Evolutionary conservation across 2,797 vertebrate genomes (phyloP), one percentile per base, ranked within the genome.

Genomic region (Lacerta viridis): DNA sequence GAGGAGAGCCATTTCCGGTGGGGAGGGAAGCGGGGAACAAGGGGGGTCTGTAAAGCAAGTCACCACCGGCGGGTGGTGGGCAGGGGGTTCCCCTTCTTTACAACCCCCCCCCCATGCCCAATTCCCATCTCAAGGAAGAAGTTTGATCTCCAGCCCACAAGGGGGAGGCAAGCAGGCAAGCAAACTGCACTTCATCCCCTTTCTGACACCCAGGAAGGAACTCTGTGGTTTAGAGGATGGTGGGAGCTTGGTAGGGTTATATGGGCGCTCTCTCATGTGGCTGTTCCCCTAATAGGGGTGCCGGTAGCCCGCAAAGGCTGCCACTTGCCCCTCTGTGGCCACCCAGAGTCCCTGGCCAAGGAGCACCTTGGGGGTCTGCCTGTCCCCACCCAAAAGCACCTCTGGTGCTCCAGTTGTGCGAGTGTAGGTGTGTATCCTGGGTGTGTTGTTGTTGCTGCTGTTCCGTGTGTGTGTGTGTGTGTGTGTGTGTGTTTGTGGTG

Each of bases 401-500:
- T 72, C 20, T 27, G 5, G 8, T 46, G 7, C 29, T 7, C 85
- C 25, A 55, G n/a, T 8, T 7, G 8, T 46, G 61, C 84, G 90
- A 3, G 41, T 84, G 93, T 92, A 91, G 64, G 80, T 23, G 2
- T 11, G 90, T 90, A 89, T 2, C 0, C 1, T 90, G 91, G 88
- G 78, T 46, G 84, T 94, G 89, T 91, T 87, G 23, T 61, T 33
- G 72, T 1, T 72, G 43, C 69, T 0, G 55, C 92, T 50, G 8
- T 87, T 84, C 0, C 2, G 71, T 88, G 69, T 69, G 82, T n/a
- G 13, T 29, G 84, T 61, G 88, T 85, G 71, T 88, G 69, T 69
- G 82, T n/a, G 13, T 29, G 84, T 61, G 88, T 85, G 87, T 76
- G 5, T 25, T 20, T 7, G 4, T 25, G 46, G 18, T 43, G 17